Percentiles rank a stretch among this genome's conserved stretches.
These are phyloP conservation scores for Oryzias melastigma DNA, from an alignment of 2,113 vertebrate species.

Conservation along the genomic window DNA sequence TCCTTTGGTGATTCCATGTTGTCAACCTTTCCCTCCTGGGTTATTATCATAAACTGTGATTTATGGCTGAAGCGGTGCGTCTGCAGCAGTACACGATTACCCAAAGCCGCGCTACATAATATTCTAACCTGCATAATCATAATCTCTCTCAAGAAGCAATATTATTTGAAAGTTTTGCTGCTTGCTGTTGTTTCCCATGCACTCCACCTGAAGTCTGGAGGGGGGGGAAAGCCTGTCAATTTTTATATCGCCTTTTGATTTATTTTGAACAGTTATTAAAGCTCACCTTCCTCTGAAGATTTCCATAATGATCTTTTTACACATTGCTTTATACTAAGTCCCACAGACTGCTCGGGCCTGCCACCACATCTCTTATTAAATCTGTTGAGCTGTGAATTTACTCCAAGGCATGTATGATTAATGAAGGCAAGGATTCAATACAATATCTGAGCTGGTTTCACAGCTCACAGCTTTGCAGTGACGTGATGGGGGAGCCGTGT, in stretches of 20 bases:
- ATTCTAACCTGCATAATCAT: constrained; percentile 61
- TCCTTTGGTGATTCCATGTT: constrained; percentile 33
- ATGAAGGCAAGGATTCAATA: constrained; percentile 56
- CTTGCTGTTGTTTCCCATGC: constrained; percentile 53
- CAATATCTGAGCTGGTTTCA: constrained; percentile 45
- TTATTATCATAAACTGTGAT: constrained; percentile 66
- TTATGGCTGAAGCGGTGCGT: constrained; percentile 51
- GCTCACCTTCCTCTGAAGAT: constrained; percentile 60
- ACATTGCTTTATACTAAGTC: constrained; percentile 42
- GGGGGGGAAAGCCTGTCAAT: constrained; percentile 60
- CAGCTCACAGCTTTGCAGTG: constrained; percentile 18
- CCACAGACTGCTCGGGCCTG: constrained; percentile 38
- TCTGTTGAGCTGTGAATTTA: constrained; percentile 68
- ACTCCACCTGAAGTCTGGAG: constrained; percentile 49
- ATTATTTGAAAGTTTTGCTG: constrained; percentile 49
- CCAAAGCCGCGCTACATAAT: constrained; percentile 56
- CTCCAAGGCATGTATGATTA: constrained; percentile 70
- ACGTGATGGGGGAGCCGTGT: background rate
- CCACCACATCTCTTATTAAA: constrained; percentile 61
- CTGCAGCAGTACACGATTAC: constrained; percentile 53
- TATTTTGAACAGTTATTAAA: constrained; percentile 72
- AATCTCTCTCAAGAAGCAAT: constrained; percentile 58
- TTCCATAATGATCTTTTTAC: constrained; percentile 68
- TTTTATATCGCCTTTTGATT: constrained; percentile 64
- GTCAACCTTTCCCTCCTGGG: constrained; percentile 45